Evolutionary conservation across 1,140 invertebrate genomes (phyloP).

Genomic region (Dendroctonus valens): DNA sequence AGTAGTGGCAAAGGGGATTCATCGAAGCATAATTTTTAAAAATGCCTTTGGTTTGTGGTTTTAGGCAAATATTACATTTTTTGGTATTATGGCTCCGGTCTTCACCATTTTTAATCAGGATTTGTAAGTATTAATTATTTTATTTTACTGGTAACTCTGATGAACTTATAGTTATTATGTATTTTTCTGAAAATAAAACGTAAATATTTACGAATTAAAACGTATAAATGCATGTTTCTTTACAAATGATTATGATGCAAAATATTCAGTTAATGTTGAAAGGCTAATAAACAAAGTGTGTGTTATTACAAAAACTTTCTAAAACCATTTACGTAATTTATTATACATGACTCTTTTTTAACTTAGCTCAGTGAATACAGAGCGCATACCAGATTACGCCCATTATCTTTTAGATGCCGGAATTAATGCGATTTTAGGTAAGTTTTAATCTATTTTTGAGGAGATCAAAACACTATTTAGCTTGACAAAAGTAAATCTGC

Average conservation of each 20-base stretch:
- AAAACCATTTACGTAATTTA: constrained; percentile 4
- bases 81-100: constrained; percentile 66
- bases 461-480: neutral
- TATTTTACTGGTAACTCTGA: too few species aligned
- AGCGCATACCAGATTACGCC: constrained; percentile 62
- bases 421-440: constrained; percentile 66
- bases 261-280: too few species aligned
- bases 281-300: too few species aligned
- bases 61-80: constrained; percentile 47
- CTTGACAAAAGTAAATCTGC: too few species aligned
- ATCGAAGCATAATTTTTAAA: too few species aligned
- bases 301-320: neutral
- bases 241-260: too few species aligned
- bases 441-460: constrained; percentile 26
- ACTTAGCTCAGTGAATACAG: constrained; percentile 55
- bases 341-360: constrained; percentile 4
- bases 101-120: constrained; percentile 66
- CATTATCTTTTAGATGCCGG: constrained; percentile 58
- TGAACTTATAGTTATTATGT: too few species aligned
- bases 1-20: too few species aligned
- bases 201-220: too few species aligned
- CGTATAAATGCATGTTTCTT: too few species aligned
- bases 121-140: constrained; percentile 48
- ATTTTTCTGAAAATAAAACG: too few species aligned
- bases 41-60: neutral